Base-by-base conservation (phyloP, 2,797 vertebrate species). In the Ispidina picta region DNA sequence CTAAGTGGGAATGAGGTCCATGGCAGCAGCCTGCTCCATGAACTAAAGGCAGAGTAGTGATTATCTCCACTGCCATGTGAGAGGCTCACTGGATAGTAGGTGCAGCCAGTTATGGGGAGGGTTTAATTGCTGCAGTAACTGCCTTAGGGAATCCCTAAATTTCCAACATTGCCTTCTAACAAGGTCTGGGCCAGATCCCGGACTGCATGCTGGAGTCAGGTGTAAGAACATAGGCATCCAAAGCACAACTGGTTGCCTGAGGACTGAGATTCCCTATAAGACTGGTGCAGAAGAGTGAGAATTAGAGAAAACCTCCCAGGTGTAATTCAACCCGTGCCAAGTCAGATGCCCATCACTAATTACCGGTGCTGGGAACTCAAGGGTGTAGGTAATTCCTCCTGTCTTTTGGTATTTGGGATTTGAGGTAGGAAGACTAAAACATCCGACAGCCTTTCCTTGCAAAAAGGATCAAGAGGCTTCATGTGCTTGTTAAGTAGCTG, bases 181-280 rank as follows among this genome's bases (percentile, higher is more conserved):
- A 78, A 59, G 10, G 10, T 25, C 18, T 29, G 23, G 58, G 33
- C 2, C 12, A 33, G 14, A 35, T 78, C 29, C 20, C 20, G n/a
- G 11, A 3, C 1, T 15, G 19, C 6, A 10, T 62, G 21, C 28
- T 73, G 39, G 75, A 59, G 28, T 69, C 33, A n/a, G 10, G 6
- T 19, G 10, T 29, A 39, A 29, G 37, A 78, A 35, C 0, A 1
- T 12, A 26, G 29, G 10, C 0, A 0, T 31, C 58, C 20, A 39
- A 59, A 80, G 13, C 6, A 12, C 4, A 75, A 20, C 49, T 83
- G 6, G 5, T 3, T 63, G 39, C 63, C n/a, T 12, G 25, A 83
- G 44, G 15, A 18, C 5, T 56, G 51, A 79, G 15, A 43, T 63
- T 73, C 35, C 22, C 35, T 23, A 1, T 0, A 20, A n/a, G 5